phyloP scores from a whole-genome alignment of 1,140 invertebrate species.

The Philaenus spumarius region DNA sequence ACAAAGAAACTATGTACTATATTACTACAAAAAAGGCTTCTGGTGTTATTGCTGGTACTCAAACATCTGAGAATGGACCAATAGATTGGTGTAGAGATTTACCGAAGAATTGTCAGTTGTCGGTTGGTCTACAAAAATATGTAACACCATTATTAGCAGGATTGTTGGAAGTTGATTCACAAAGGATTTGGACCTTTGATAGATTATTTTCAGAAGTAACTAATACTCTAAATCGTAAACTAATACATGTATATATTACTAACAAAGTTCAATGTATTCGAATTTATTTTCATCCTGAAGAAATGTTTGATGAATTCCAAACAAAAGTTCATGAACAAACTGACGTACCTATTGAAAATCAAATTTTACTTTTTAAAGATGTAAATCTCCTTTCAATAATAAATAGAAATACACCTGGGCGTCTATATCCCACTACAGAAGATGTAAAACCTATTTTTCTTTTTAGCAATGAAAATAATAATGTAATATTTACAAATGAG shows the following conservation, averaged over 20 bases:
- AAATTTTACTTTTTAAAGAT: constrained; percentile 70
- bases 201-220: constrained; percentile 79
- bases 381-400: constrained; percentile 50
- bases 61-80: constrained; percentile 81
- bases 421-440: constrained; percentile 65
- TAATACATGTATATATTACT: constrained; percentile 67
- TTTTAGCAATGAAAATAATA: constrained; percentile 79
- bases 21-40: constrained; percentile 90
- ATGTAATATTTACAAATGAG: constrained; percentile 59
- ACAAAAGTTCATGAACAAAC: constrained; percentile 78
- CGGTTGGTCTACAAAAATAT: constrained; percentile 71
- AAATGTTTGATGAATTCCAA: constrained; percentile 67
- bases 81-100: constrained; percentile 87
- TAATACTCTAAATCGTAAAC: constrained; percentile 41
- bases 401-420: constrained; percentile 54
- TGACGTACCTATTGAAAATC: constrained; percentile 68
- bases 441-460: constrained; percentile 68
- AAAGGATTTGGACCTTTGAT: constrained; percentile 90
- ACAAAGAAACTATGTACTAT: constrained; percentile 94
- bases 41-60: constrained; percentile 89
- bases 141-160: constrained; percentile 86
- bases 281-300: constrained; percentile 74
- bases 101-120: constrained; percentile 79
- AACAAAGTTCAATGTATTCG: constrained; percentile 67
- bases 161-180: constrained; percentile 80